These are phyloP conservation scores for Delia radicum DNA, from an alignment of 1,140 invertebrate species.

Conservation along the genomic window DNA sequence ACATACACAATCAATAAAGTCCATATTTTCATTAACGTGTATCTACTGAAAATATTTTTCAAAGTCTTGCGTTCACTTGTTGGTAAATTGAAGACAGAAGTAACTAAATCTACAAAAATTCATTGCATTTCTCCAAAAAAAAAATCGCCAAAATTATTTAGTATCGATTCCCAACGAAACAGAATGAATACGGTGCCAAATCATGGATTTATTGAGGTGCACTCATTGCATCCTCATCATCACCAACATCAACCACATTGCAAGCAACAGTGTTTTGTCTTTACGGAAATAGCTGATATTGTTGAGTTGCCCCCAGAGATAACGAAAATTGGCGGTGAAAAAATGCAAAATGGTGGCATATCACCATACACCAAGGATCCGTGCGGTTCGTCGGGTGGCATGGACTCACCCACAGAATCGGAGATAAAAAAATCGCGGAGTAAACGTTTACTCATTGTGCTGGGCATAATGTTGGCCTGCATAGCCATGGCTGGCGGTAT, in stretches of 20 bases:
- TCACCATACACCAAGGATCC: conserved; percentile 36
- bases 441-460: conserved; percentile 43
- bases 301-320: conserved; percentile 50
- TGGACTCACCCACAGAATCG: conserved; percentile 19
- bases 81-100: neutral
- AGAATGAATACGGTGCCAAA: conserved; percentile 52
- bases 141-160: neutral
- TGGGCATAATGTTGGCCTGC: conserved; percentile 44
- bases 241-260: conserved; percentile 50
- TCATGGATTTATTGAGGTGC: conserved; percentile 52
- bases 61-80: no score
- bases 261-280: conserved; percentile 55
- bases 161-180: neutral
- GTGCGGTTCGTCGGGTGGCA: neutral
- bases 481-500: conserved; percentile 57
- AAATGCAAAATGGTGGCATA: conserved; percentile 45
- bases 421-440: conserved; percentile 34
- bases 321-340: conserved; percentile 50
- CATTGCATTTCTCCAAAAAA: neutral
- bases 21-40: no score
- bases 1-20: no score
- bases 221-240: conserved; percentile 32
- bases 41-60: no score
- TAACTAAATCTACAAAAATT: neutral
- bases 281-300: conserved; percentile 53